These are phyloP conservation scores for Etheostoma cragini DNA, from an alignment of 2,113 vertebrate genomes.

Conservation along the genomic window DNA sequence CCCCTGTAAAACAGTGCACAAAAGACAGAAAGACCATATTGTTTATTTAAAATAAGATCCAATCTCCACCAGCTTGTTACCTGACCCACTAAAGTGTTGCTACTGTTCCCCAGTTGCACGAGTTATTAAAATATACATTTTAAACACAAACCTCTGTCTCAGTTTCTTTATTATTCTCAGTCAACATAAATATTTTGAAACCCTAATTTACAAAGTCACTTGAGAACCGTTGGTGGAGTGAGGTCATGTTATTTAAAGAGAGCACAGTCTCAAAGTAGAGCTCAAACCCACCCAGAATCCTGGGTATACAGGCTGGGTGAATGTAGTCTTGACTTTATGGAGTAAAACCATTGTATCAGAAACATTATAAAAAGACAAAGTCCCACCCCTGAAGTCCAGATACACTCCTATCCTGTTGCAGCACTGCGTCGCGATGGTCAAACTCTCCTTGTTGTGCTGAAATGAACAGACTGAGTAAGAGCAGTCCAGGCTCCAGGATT, in stretches of 20 bases:
- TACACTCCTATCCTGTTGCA: conserved; percentile 83
- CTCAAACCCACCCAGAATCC: conserved; percentile 87
- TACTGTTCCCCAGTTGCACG: conserved; percentile 30
- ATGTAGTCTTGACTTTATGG: conserved; percentile 81
- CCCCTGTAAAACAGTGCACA: no score
- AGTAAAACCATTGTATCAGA: conserved; percentile 78
- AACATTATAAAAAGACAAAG: conserved; percentile 84
- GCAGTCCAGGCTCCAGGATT: conserved; percentile 87
- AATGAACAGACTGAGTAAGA: conserved; percentile 79
- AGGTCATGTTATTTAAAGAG: conserved; percentile 20
- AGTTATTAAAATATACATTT: conserved; percentile 74
- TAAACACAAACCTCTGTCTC: conserved; percentile 50
- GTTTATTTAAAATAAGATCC: background rate
- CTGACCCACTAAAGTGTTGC: conserved; percentile 36
- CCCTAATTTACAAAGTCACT: background rate
- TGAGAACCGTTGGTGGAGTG: background rate
- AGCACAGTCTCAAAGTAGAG: conserved; percentile 76
- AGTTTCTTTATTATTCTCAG: background rate
- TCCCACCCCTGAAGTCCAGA: conserved; percentile 78
- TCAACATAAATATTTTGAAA: background rate
- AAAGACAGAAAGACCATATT: background rate
- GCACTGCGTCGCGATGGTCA: conserved; percentile 48
- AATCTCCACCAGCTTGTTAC: background rate
- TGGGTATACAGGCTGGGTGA: conserved; percentile 83
- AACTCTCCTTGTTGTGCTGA: conserved; percentile 84